phyloP scores from a whole-genome alignment of 2,113 vertebrate species.

The Sturnus vulgaris region DNA sequence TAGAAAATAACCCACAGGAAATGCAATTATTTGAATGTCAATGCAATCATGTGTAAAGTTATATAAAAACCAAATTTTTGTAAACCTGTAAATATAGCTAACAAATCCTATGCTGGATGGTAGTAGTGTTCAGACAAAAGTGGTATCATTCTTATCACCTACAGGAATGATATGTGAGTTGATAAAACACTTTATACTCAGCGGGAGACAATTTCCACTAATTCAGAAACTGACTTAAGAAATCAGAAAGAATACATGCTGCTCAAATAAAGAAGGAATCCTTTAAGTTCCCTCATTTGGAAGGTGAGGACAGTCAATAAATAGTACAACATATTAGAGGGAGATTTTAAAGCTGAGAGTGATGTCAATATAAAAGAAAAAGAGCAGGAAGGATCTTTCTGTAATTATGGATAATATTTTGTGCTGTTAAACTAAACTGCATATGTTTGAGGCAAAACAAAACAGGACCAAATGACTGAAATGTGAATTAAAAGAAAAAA shows the following conservation, averaged over 20 bases:
- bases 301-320: background rate
- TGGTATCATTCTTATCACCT: background rate
- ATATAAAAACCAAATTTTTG: background rate
- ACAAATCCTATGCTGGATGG: background rate
- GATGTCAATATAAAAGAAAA: background rate
- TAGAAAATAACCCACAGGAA: background rate
- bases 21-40: background rate
- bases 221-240: background rate
- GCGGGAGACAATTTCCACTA: background rate
- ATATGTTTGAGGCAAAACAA: background rate
- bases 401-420: background rate
- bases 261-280: background rate
- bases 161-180: background rate
- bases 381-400: background rate
- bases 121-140: background rate
- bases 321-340: background rate
- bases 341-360: background rate
- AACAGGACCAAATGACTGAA: background rate
- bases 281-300: background rate
- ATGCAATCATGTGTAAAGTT: background rate
- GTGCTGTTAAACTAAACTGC: background rate
- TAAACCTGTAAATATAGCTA: background rate
- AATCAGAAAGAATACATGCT: background rate
- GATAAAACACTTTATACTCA: background rate
- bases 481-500: background rate